These are phyloP conservation scores for Bembecia ichneumoniformis DNA, from an alignment of 2,888 invertebrate genomes.

Conservation along the genomic window DNA sequence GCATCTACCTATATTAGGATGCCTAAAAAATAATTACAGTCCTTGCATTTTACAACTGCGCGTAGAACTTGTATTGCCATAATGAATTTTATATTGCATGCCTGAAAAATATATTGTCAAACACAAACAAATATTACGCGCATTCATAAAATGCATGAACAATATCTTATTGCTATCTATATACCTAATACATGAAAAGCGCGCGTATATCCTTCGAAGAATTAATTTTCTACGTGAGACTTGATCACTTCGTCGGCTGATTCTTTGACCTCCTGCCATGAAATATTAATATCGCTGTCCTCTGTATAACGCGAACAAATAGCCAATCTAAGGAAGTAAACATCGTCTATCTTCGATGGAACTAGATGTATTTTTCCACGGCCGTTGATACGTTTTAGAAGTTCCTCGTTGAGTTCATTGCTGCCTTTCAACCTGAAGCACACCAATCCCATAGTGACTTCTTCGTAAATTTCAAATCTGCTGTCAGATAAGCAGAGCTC, in stretches of 20 bases:
- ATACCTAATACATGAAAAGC: too few relatives aligned
- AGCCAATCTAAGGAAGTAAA: constrained; percentile 90
- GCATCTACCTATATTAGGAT: too few relatives aligned
- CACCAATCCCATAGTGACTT: constrained; percentile 94
- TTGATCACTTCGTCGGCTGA: constrained; percentile 79
- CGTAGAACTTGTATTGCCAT: too few relatives aligned
- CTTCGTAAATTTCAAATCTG: constrained; percentile 90
- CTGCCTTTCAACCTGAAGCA: constrained; percentile 93
- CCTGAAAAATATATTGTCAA: too few relatives aligned
- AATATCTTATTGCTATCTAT: too few relatives aligned
- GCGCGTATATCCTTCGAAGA: too few relatives aligned
- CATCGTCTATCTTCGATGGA: constrained; percentile 87
- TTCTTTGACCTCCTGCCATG: constrained; percentile 89
- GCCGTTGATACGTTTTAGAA: constrained; percentile 88
- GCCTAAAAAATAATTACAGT: too few relatives aligned
- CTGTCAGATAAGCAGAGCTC: constrained; percentile 80
- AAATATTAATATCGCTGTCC: constrained; percentile 83
- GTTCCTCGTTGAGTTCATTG: constrained; percentile 85
- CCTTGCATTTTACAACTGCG: too few relatives aligned
- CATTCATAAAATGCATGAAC: too few relatives aligned
- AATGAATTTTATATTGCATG: too few relatives aligned
- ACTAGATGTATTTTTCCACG: constrained; percentile 93
- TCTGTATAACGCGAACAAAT: constrained; percentile 90
- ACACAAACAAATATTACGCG: too few relatives aligned
- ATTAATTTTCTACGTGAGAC: constrained; percentile 1